These are phyloP conservation scores for Alouatta palliata DNA, from an alignment of 2,113 vertebrate species.

Conservation along the genomic window DNA sequence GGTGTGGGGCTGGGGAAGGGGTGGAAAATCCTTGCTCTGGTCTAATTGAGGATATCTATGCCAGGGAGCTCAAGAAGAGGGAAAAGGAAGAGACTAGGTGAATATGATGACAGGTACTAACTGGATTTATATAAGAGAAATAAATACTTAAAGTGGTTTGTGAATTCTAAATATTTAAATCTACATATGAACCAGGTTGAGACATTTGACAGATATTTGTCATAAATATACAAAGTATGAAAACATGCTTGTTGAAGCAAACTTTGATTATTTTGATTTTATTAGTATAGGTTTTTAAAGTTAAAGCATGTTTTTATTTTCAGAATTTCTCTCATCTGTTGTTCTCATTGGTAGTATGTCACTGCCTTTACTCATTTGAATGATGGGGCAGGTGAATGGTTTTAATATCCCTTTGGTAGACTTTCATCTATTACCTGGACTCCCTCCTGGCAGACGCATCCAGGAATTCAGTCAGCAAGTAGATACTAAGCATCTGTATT, in stretches of 20 bases:
- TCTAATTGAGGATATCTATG: background rate
- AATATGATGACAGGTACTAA: background rate
- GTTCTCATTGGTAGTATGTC: constrained; percentile 15
- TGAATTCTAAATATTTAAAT: constrained; percentile 40
- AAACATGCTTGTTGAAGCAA: background rate
- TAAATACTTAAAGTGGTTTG: background rate
- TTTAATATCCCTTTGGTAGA: constrained; percentile 33
- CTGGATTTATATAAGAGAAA: constrained; percentile 4
- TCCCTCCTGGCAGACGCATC: background rate
- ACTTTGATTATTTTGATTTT: constrained; percentile 45
- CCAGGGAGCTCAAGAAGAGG: background rate
- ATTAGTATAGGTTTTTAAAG: constrained; percentile 33
- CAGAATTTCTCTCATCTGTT: constrained; percentile 22
- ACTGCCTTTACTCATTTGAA: constrained; percentile 26
- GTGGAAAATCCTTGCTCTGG: background rate
- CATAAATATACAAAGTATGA: background rate
- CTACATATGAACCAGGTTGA: background rate
- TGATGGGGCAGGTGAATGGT: background rate
- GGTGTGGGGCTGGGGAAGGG: constrained; percentile 23
- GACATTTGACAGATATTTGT: constrained; percentile 23
- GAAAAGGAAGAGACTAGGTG: constrained; percentile 2
- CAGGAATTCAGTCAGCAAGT: background rate
- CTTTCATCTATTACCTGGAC: constrained; percentile 3
- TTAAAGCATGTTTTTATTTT: constrained; percentile 50
- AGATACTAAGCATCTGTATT: background rate